Percentiles rank a stretch among this genome's conserved stretches.
Evolutionary conservation across 2,888 invertebrate species (phyloP).

Genomic region (Tenthredo livida): DNA sequence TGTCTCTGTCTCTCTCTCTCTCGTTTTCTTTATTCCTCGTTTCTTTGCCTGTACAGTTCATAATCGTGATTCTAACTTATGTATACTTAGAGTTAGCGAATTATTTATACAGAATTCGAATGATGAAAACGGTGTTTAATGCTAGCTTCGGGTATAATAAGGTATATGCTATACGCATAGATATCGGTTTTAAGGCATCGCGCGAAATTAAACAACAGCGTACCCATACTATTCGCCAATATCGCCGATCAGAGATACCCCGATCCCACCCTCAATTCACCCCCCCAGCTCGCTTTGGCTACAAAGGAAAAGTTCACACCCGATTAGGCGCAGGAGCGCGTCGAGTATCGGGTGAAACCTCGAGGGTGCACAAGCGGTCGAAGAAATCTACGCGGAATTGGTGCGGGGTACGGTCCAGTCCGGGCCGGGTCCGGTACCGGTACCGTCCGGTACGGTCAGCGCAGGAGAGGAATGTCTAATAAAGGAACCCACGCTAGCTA

Average conservation of each 20-base stretch:
- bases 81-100: neutral
- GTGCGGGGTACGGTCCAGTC: constrained; percentile 22
- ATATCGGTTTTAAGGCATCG: constrained; percentile 25
- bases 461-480: constrained; percentile 73
- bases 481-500: constrained; percentile 59
- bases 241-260: constrained; percentile 66
- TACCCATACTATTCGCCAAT: constrained; percentile 61
- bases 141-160: too few relatives aligned
- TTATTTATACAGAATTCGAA: too few relatives aligned
- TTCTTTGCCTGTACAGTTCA: neutral
- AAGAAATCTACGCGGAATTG: constrained; percentile 38
- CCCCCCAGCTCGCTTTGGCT: constrained; percentile 46
- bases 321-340: constrained; percentile 71
- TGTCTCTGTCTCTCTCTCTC: neutral
- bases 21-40: neutral
- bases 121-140: too few relatives aligned
- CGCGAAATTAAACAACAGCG: constrained; percentile 74
- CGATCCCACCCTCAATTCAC: constrained; percentile 58
- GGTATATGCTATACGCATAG: too few relatives aligned
- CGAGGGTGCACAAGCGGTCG: constrained; percentile 44
- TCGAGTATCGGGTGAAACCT: constrained; percentile 46
- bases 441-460: constrained; percentile 49
- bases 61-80: neutral
- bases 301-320: constrained; percentile 75
- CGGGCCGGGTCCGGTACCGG: neutral